Evolutionary conservation across 1,140 invertebrate species (phyloP), one percentile per base, ranked within the genome.

Genomic region (Bombus ignitus): DNA sequence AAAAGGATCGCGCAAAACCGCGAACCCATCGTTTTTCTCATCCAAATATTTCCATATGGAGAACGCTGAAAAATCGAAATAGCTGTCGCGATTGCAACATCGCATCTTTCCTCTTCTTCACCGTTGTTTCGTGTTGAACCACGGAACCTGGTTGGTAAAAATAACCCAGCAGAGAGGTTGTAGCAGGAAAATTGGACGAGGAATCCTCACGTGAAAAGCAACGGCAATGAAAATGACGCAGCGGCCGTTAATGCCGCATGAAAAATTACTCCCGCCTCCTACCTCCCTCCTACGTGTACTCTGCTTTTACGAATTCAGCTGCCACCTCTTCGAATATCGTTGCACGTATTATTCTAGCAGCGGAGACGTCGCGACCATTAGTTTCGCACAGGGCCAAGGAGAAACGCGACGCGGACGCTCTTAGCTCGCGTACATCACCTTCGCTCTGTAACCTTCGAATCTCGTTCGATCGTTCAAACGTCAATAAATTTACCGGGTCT

Each of bases 221-320:
- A 73, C 42, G 81, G 65, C 57, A 37, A 74, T 44, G 57, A 35
- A 37, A 73, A 37, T 37, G 81, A 75, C 72, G 72, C 5, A 28
- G 53, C 39, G n/a, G 57, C 71, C 81, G 53, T 82, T 75, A 82
- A 75, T 22, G n/a, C 42, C 8, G 39, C 57, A 37, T 47, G 71
- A 82, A 71, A 74, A 74, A 65, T 82, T 66, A 73, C 68, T 32
- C 15, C 25, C 1, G 2, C 42, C 28, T 1, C 44, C 13, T n/a
- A 2, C 3, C 62, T 1, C 68, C 10, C 68, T 6, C 9, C 37
- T 12, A 8, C 22, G 22, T 9, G 3, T 3, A 32, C 2, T 9
- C n/a, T n/a, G 53, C 35, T 57, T 1, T 47, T 35, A 37, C 79
- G 25, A 81, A 72, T 72, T 81, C 39, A 72, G 0, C 68, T 10